Evolutionary conservation across 2,888 invertebrate species (phyloP).

Genomic region (Ectemnius continuus): DNA sequence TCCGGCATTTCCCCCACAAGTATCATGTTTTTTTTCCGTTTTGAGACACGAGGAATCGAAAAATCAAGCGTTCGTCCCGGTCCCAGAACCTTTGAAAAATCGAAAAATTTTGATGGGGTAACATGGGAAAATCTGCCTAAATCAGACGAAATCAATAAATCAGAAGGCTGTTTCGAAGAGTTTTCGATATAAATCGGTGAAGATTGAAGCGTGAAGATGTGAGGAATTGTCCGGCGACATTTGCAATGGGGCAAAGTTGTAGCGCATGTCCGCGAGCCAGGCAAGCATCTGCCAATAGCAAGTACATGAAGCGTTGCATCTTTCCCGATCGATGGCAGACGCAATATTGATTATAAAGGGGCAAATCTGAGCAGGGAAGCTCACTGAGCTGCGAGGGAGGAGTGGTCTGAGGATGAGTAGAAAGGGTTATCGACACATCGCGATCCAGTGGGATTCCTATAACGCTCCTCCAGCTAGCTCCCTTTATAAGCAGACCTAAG

Average conservation of each 20-base stretch:
- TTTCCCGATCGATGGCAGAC: constrained; percentile 58
- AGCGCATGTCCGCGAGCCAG: constrained; percentile 39
- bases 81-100: no score
- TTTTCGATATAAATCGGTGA: no score
- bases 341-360: constrained; percentile 49
- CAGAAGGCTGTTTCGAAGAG: no score
- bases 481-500: constrained; percentile 25
- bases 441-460: constrained; percentile 13
- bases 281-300: constrained; percentile 58
- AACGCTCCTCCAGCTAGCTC: constrained; percentile 8
- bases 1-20: no score
- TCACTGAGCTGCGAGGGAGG: not conserved
- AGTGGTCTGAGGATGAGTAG: not conserved
- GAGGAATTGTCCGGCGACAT: constrained; percentile 14
- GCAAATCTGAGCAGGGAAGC: constrained; percentile 30
- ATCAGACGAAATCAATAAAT: no score
- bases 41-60: no score
- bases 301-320: constrained; percentile 52
- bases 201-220: not conserved
- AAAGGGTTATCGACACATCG: constrained; percentile 34
- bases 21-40: no score
- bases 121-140: no score
- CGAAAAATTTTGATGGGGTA: no score
- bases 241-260: constrained; percentile 45
- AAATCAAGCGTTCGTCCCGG: no score